These are phyloP conservation scores for Ploceus nigricollis DNA, from an alignment of 2,113 vertebrate species.

Conservation along the genomic window DNA sequence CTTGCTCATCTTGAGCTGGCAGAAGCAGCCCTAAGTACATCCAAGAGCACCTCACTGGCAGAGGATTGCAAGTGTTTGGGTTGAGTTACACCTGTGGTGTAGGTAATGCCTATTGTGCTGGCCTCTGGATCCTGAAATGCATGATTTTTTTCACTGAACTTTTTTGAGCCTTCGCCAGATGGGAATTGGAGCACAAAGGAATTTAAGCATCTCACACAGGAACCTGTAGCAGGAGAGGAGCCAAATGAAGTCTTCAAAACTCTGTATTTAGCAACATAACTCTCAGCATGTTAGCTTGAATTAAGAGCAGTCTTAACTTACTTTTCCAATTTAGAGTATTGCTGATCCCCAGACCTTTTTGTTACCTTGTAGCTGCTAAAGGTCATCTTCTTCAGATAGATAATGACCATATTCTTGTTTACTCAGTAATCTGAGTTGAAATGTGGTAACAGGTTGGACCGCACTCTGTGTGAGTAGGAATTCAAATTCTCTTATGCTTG, in stretches of 20 bases:
- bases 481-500: background rate
- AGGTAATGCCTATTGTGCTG: accelerated
- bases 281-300: background rate
- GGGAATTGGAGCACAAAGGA: background rate
- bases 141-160: background rate
- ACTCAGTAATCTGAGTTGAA: background rate
- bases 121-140: background rate
- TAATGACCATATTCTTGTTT: background rate
- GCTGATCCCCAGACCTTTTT: background rate
- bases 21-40: background rate
- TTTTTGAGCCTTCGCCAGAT: background rate
- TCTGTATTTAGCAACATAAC: background rate
- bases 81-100: background rate
- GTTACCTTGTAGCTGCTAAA: background rate
- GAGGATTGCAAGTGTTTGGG: background rate
- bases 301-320: background rate
- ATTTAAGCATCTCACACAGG: background rate
- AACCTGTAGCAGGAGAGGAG: background rate
- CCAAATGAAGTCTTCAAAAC: background rate
- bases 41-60: background rate
- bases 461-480: background rate
- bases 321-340: background rate
- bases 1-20: background rate
- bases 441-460: background rate
- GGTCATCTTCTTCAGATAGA: background rate